These are phyloP conservation scores for Cheilosia grossa DNA, from an alignment of 2,888 invertebrate genomes.

Conservation along the genomic window DNA sequence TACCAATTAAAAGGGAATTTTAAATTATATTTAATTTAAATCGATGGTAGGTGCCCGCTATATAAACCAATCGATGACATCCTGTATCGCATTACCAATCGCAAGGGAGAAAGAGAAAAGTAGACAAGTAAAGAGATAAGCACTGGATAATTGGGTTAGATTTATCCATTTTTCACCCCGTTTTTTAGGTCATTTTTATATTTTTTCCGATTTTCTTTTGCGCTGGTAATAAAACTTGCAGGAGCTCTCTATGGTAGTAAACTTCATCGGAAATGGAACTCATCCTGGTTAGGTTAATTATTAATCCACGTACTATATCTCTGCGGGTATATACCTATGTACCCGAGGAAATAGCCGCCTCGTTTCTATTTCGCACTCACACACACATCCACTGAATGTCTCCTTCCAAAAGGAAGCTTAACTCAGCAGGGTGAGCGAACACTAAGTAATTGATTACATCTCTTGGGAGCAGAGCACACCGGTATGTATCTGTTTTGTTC, in stretches of 20 bases:
- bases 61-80: slow-evolving; percentile 37
- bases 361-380: slow-evolving; percentile 9
- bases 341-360: neutral
- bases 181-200: slow-evolving; percentile 30
- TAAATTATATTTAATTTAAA: slow-evolving; percentile 60
- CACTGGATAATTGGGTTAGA: slow-evolving; percentile 60
- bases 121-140: slow-evolving; percentile 29
- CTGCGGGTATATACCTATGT: too few relatives aligned
- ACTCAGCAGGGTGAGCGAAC: slow-evolving; percentile 70
- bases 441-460: slow-evolving; percentile 83
- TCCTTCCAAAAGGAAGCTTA: slow-evolving; percentile 30
- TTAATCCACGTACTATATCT: slow-evolving; percentile 54
- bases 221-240: slow-evolving; percentile 5
- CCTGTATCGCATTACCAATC: slow-evolving; percentile 50
- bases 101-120: neutral
- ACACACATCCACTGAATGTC: neutral
- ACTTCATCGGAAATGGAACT: slow-evolving; percentile 67
- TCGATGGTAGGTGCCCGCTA: slow-evolving; percentile 30
- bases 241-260: slow-evolving; percentile 6
- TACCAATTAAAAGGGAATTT: slow-evolving; percentile 52
- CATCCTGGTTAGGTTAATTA: slow-evolving; percentile 64
- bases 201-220: neutral
- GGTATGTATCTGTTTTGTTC: slow-evolving; percentile 27
- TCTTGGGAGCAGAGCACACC: slow-evolving; percentile 78
- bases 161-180: slow-evolving; percentile 41